phyloP scores from a whole-genome alignment of 2,797 vertebrate species.

The Pagetopsis macropterus region DNA sequence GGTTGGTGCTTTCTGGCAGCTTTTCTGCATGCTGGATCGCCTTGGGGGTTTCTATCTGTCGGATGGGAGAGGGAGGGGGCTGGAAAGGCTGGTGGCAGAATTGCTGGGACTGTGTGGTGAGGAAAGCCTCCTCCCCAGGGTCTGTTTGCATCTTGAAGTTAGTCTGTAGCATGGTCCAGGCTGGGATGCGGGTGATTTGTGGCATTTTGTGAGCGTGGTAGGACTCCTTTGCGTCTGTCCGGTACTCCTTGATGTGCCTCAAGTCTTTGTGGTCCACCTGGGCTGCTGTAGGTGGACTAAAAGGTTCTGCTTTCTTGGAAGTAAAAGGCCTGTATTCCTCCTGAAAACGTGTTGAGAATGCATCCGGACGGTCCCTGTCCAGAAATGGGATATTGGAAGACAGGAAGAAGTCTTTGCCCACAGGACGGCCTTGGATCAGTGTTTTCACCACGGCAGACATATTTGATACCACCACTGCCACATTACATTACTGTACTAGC shows the following conservation, averaged over 20 bases:
- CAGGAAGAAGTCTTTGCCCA: conserved; percentile 19
- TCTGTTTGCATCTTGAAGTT: conserved; percentile 61
- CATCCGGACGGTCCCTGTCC: conserved; percentile 7
- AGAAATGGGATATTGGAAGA: conserved; percentile 51
- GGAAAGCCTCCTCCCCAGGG: conserved; percentile 15
- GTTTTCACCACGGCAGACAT: conserved; percentile 33
- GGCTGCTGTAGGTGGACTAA: neutral
- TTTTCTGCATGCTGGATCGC: conserved; percentile 8
- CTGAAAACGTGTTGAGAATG: conserved; percentile 38
- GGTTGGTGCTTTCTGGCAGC: conserved; percentile 44
- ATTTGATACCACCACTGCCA: neutral
- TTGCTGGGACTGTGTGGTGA: conserved; percentile 32
- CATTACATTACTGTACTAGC: neutral
- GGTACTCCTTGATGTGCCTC: conserved; percentile 29
- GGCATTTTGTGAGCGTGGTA: conserved; percentile 25
- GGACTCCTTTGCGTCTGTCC: conserved; percentile 24
- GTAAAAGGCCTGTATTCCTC: conserved; percentile 31
- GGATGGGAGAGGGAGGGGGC: no score
- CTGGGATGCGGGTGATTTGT: neutral
- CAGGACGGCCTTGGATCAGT: conserved; percentile 8
- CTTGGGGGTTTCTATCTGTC: neutral
- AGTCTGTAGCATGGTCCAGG: conserved; percentile 26
- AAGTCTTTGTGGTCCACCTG: conserved; percentile 48
- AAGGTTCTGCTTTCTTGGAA: conserved; percentile 2
- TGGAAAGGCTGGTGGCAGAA: conserved; percentile 8